phyloP scores from a whole-genome alignment of 1,140 invertebrate species.

The Bombus affinis region DNA sequence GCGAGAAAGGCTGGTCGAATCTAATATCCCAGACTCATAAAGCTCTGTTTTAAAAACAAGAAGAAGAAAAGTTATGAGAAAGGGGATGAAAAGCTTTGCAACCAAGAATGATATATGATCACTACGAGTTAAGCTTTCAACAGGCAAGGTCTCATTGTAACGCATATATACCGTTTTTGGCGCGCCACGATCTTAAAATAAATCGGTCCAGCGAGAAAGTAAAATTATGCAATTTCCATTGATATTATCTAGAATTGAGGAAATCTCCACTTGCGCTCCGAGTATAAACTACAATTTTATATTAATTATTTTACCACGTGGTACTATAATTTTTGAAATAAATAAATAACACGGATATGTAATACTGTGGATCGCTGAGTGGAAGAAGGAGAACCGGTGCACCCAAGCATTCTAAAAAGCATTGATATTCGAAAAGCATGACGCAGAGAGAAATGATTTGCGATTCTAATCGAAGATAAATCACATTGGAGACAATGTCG shows the following conservation, averaged over 20 bases:
- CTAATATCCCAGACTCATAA: slow-evolving; percentile 63
- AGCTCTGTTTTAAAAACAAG: slow-evolving; percentile 52
- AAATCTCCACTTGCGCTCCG: background rate
- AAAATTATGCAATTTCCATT: background rate
- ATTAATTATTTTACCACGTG: too few relatives aligned
- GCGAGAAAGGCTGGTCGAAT: slow-evolving; percentile 24
- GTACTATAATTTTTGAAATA: too few relatives aligned
- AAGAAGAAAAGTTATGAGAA: slow-evolving; percentile 19
- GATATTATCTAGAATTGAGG: slow-evolving; percentile 10
- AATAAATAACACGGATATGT: too few relatives aligned
- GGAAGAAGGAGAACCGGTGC: too few relatives aligned
- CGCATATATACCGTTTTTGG: slow-evolving; percentile 55
- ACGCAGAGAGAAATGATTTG: background rate
- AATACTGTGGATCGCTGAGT: too few relatives aligned
- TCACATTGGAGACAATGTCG: slow-evolving; percentile 8
- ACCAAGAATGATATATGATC: slow-evolving; percentile 60
- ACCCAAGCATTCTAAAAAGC: background rate
- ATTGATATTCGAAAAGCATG: too few relatives aligned
- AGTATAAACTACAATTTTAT: too few relatives aligned
- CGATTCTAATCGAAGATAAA: slow-evolving; percentile 16
- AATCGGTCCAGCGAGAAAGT: slow-evolving; percentile 29
- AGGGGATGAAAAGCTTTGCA: slow-evolving; percentile 25
- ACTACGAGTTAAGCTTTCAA: slow-evolving; percentile 65
- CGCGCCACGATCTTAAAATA: slow-evolving; percentile 30
- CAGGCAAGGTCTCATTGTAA: slow-evolving; percentile 32